Percentiles rank a stretch among this genome's conserved stretches.
Evolutionary conservation across 2,888 invertebrate species (phyloP).

Genomic region (Dynastes maya): DNA sequence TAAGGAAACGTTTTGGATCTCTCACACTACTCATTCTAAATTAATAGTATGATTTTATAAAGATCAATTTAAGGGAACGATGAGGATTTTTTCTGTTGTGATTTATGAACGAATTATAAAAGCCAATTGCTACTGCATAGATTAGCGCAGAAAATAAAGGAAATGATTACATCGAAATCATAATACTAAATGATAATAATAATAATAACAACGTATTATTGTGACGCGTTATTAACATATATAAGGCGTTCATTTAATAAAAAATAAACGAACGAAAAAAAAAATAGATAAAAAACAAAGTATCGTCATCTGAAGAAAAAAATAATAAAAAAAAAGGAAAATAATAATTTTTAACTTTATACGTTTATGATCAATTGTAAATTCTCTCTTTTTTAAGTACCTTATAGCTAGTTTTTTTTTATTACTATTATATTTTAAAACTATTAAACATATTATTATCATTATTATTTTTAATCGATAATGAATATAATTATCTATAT

Average conservation of each 20-base stretch:
- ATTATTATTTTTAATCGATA: too few species aligned
- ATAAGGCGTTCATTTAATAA: conserved; percentile 14
- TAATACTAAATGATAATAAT: conserved; percentile 17
- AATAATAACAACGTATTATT: conserved; percentile 34
- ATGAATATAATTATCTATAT: conserved; percentile 49
- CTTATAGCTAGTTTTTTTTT: not conserved
- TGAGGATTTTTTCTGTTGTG: not conserved
- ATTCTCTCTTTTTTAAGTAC: not conserved
- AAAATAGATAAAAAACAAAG: not conserved
- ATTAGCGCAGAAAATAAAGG: conserved; percentile 27
- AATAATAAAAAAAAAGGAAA: too few species aligned
- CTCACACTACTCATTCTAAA: not conserved
- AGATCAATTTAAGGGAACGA: not conserved
- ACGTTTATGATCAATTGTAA: not conserved
- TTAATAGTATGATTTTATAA: not conserved
- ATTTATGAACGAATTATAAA: conserved; percentile 25
- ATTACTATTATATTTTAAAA: not conserved
- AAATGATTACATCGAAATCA: conserved; percentile 38
- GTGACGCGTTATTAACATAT: conserved; percentile 11
- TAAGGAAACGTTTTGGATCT: too few species aligned
- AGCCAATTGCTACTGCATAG: conserved; percentile 18
- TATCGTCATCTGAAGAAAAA: not conserved
- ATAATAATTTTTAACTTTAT: not conserved
- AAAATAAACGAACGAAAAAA: not conserved
- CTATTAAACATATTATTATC: too few species aligned